Evolutionary conservation across 2,797 vertebrate species (phyloP).

Genomic region (Hafferia zeledoni): DNA sequence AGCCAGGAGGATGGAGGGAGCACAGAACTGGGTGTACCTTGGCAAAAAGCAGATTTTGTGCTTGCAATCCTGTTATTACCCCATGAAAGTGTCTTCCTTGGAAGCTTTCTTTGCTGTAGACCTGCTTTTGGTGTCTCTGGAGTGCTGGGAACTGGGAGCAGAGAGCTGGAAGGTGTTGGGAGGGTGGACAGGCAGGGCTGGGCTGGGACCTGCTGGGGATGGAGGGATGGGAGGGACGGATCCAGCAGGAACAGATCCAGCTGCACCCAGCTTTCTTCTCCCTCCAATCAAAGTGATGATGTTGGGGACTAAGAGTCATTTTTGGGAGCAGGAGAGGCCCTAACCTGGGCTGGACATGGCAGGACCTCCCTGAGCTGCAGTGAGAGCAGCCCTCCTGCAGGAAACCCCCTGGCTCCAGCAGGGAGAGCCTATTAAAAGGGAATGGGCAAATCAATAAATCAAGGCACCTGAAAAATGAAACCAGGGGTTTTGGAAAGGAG

Average conservation of each 20-base stretch:
- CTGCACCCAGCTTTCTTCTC: not conserved
- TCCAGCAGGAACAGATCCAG: not conserved
- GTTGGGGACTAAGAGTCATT: not conserved
- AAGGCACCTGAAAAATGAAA: constrained; percentile 58
- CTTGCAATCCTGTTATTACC: not conserved
- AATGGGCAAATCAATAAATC: constrained; percentile 68
- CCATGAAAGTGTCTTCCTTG: not conserved
- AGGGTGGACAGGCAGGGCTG: not conserved
- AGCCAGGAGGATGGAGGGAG: not conserved
- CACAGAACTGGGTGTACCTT: not conserved
- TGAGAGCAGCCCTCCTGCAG: not conserved
- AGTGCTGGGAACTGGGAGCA: not conserved
- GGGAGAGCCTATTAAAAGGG: constrained; percentile 23
- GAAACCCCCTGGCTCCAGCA: accelerated
- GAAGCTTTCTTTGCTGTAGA: not conserved
- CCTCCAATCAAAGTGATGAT: not conserved
- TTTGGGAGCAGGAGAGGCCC: not conserved
- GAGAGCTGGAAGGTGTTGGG: not conserved
- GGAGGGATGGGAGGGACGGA: not conserved
- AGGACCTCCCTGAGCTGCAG: not conserved
- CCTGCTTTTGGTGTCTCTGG: not conserved
- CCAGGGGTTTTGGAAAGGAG: not conserved
- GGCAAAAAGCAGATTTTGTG: not conserved
- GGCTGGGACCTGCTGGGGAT: not conserved
- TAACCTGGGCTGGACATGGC: not conserved